Conservation (phyloP, 2,113 vertebrate genomes). For the Rattus rattus region DNA sequence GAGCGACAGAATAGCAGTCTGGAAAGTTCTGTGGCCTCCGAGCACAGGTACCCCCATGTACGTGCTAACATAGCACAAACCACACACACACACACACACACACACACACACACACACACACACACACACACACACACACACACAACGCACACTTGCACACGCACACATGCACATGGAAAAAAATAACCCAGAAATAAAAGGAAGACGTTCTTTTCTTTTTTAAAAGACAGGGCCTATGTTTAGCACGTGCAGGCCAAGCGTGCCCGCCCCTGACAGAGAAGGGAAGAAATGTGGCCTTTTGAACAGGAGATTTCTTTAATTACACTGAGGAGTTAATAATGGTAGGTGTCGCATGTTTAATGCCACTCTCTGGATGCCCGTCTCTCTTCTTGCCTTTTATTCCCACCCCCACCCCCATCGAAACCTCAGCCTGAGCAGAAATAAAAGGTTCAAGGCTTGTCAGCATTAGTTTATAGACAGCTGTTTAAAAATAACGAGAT, state of each 20-base stretch:
- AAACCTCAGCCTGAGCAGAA: constrained; percentile 86
- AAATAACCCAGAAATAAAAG: neutral
- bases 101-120: neutral
- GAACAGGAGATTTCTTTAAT: constrained; percentile 79
- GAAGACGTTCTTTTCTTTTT: neutral
- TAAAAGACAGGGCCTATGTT: constrained; percentile 41
- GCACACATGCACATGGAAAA: neutral
- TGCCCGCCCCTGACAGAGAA: constrained; percentile 24
- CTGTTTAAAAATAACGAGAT: constrained; percentile 93
- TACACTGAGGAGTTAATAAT: constrained; percentile 78
- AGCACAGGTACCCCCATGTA: neutral
- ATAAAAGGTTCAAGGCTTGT: constrained; percentile 91
- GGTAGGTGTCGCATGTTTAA: constrained; percentile 82
- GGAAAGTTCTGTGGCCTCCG: neutral
- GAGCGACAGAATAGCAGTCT: neutral
- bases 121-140: neutral
- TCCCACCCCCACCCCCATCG: constrained; percentile 60
- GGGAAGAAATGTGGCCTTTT: constrained; percentile 62
- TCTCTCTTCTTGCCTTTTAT: constrained; percentile 43
- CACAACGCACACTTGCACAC: too few relatives aligned
- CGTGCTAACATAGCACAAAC: neutral
- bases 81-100: neutral
- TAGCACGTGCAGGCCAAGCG: neutral
- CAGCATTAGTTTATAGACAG: constrained; percentile 92
- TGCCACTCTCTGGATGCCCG: constrained; percentile 77